phyloP scores from a whole-genome alignment of 2,113 vertebrate genomes.

The Triplophysa tibetana region DNA sequence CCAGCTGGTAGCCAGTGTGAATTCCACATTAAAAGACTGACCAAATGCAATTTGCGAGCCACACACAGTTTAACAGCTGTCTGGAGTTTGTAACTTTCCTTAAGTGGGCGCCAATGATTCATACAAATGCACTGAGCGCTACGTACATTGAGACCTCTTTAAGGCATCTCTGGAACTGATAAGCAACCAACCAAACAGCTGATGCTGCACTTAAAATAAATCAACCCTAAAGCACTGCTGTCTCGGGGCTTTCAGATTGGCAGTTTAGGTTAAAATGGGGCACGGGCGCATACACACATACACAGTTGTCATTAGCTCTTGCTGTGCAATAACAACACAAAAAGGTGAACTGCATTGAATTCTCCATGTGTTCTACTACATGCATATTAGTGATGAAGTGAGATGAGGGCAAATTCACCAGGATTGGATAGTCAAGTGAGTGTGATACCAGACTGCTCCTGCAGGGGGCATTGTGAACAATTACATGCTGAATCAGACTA shows the following conservation, averaged over 20 bases:
- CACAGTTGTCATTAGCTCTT: no score
- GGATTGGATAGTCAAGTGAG: no score
- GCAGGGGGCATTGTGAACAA: no score
- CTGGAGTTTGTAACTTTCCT: constrained; percentile 25
- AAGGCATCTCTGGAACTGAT: not conserved
- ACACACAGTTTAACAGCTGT: constrained; percentile 26
- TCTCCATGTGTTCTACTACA: no score
- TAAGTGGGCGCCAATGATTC: not conserved
- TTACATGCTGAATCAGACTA: no score
- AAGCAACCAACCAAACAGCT: constrained; percentile 10
- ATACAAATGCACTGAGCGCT: not conserved
- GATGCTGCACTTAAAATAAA: constrained; percentile 4
- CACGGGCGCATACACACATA: not conserved
- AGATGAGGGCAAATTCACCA: no score
- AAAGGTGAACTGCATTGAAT: no score
- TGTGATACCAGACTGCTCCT: no score
- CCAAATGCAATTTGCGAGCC: not conserved
- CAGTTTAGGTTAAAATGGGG: not conserved
- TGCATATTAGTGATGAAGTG: no score
- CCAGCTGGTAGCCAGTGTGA: not conserved
- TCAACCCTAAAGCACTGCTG: not conserved
- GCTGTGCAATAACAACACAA: no score
- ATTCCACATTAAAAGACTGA: constrained; percentile 1
- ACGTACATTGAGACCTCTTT: constrained; percentile 1
- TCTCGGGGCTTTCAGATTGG: not conserved